Conservation (phyloP, 2,797 vertebrate species). For the Cryptoblepharus egeriae region DNA sequence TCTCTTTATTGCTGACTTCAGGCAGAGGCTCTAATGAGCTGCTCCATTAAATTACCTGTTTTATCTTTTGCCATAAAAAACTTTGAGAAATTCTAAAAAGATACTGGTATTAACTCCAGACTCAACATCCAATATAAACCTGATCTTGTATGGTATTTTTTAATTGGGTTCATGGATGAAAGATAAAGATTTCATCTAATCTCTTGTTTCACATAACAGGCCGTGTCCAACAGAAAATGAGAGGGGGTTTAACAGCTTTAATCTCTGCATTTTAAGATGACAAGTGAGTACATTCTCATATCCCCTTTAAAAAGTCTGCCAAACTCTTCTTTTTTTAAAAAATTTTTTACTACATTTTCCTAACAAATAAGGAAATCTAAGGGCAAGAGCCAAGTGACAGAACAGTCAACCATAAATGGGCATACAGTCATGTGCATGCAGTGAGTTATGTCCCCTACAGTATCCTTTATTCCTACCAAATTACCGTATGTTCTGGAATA, state of each 20-base stretch:
- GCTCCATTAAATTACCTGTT: constrained; percentile 7
- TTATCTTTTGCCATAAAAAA: not conserved
- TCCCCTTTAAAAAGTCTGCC: constrained; percentile 22
- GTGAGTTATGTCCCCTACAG: no score
- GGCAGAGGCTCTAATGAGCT: constrained; percentile 11
- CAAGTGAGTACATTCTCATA: constrained; percentile 10
- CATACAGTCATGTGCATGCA: no score
- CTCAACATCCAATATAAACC: constrained; percentile 16
- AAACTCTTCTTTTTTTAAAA: not conserved
- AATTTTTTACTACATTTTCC: constrained; percentile 13
- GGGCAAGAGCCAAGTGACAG: constrained; percentile 12
- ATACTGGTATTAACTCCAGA: constrained; percentile 17
- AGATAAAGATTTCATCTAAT: constrained; percentile 20
- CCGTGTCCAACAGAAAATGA: constrained; percentile 1
- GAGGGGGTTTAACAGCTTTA: constrained; percentile 11
- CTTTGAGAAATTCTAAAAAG: constrained; percentile 8
- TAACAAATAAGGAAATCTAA: constrained; percentile 12
- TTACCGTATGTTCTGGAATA: no score
- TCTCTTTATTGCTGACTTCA: constrained; percentile 7
- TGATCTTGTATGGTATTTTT: constrained; percentile 18
- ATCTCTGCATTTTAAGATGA: constrained; percentile 26
- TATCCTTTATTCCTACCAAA: no score
- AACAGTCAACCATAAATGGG: constrained; percentile 18
- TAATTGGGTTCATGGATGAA: constrained; percentile 38
- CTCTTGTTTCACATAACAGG: constrained; percentile 9